Percentiles rank a stretch among this genome's conserved stretches.
Conservation (phyloP, 2,797 vertebrate species). For the Tapera naevia region DNA sequence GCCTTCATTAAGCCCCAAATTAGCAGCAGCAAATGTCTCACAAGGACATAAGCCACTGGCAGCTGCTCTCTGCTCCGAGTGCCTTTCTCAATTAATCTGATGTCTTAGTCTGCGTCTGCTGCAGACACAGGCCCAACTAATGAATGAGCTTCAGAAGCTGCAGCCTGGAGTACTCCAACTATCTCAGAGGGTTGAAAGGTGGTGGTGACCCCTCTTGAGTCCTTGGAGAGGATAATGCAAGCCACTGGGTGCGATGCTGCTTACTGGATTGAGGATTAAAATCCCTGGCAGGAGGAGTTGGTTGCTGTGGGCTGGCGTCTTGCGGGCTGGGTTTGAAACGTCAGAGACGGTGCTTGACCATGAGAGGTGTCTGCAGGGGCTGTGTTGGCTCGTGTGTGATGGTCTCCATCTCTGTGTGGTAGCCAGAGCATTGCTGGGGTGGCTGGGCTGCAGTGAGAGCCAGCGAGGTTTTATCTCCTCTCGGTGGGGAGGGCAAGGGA, state of each 20-base stretch:
- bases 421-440: neutral
- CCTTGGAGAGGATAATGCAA: neutral
- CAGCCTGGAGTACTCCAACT: neutral
- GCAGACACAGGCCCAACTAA: neutral
- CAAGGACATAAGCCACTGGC: conserved; percentile 34
- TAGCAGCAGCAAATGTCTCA: conserved; percentile 39
- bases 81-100: conserved; percentile 26
- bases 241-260: neutral
- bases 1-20: conserved; percentile 55
- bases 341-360: fast-evolving
- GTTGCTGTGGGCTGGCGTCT: neutral
- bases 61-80: conserved; percentile 39
- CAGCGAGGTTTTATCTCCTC: neutral
- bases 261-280: neutral
- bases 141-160: neutral
- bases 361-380: neutral
- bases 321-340: neutral
- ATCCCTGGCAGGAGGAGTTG: neutral
- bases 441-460: neutral
- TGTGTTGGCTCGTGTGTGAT: neutral
- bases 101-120: neutral
- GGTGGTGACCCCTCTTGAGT: neutral
- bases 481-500: neutral
- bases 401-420: neutral
- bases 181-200: neutral